These are phyloP conservation scores for Anguilla pacifica DNA, from an alignment of 2,797 vertebrate genomes.

Conservation along the genomic window DNA sequence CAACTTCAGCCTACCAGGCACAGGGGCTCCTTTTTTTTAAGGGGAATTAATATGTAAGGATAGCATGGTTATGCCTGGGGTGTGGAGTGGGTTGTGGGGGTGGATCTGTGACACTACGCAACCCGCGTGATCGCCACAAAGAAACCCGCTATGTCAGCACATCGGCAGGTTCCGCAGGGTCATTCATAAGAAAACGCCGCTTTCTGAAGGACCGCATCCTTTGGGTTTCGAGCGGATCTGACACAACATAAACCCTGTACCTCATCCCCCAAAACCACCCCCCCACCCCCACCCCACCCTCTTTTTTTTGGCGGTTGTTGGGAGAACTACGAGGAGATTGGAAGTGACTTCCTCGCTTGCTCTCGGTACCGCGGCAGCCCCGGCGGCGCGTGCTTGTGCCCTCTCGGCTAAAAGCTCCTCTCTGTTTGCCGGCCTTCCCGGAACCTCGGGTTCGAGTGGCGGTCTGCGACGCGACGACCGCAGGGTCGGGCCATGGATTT, in stretches of 20 bases:
- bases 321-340: neutral
- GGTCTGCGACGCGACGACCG: neutral
- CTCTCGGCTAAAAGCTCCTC: neutral
- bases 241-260: neutral
- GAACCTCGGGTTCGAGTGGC: neutral
- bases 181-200: too few relatives aligned
- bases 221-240: neutral
- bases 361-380: neutral
- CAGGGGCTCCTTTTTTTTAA: neutral
- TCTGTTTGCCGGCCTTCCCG: neutral
- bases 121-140: constrained; percentile 55
- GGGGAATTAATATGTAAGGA: neutral
- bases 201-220: neutral
- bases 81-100: neutral
- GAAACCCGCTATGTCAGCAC: constrained; percentile 45
- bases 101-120: constrained; percentile 60
- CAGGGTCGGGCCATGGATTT: neutral
- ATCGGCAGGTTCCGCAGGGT: neutral
- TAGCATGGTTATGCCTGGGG: neutral
- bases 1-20: constrained; percentile 15
- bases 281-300: neutral
- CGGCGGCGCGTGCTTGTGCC: neutral
- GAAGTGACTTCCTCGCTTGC: neutral
- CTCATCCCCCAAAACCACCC: too few relatives aligned
- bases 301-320: neutral